Evolutionary conservation across 1,140 invertebrate species (phyloP).

Genomic region (Ectropis grisescens): DNA sequence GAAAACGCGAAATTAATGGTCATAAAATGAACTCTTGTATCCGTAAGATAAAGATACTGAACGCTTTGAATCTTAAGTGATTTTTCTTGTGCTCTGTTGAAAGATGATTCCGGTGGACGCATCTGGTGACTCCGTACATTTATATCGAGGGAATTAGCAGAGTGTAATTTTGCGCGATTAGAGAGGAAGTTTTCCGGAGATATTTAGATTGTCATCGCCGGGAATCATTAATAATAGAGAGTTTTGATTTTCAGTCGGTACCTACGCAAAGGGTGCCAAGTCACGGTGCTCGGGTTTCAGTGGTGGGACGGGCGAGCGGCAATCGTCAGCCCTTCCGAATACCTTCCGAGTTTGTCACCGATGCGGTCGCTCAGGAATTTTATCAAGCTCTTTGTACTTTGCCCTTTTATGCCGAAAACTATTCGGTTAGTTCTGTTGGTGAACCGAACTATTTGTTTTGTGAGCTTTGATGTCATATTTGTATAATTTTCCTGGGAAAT

Average conservation of each 20-base stretch:
- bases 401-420: conserved; percentile 56
- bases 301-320: too few relatives aligned
- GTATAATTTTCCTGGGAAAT: not conserved
- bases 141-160: conserved; percentile 35
- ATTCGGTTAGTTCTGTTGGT: conserved; percentile 53
- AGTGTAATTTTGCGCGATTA: conserved; percentile 38
- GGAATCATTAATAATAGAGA: conserved; percentile 65
- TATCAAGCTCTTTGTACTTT: conserved; percentile 64
- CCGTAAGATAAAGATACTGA: conserved; percentile 64
- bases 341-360: conserved; percentile 59
- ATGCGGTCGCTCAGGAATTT: conserved; percentile 63
- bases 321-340: conserved; percentile 48
- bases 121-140: conserved; percentile 55
- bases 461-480: conserved; percentile 41
- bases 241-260: conserved; percentile 66
- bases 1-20: conserved; percentile 66
- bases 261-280: conserved; percentile 59
- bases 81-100: conserved; percentile 58
- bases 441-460: conserved; percentile 46
- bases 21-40: conserved; percentile 69
- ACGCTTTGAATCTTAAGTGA: conserved; percentile 58
- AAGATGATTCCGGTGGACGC: conserved; percentile 48
- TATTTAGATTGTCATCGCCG: conserved; percentile 63
- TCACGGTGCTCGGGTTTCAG: too few relatives aligned
- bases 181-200: conserved; percentile 42